phyloP scores from a whole-genome alignment of 1,140 invertebrate species.

The Fopius arisanus region DNA sequence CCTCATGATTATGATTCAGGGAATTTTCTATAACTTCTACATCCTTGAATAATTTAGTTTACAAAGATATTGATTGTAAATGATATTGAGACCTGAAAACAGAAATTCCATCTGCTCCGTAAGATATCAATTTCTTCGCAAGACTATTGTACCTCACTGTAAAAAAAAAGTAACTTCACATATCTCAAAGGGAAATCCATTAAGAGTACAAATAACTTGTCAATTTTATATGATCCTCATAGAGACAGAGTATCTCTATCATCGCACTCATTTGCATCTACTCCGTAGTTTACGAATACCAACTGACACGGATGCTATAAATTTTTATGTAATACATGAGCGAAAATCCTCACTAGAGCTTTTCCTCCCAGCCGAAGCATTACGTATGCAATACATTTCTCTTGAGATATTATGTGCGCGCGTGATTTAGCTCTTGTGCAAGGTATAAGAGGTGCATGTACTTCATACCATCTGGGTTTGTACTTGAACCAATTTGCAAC shows the following conservation, averaged over 20 bases:
- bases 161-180: too few species aligned
- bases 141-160: too few species aligned
- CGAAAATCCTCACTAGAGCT: not conserved
- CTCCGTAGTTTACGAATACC: not conserved
- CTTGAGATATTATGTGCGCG: not conserved
- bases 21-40: too few species aligned
- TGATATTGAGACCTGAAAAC: too few species aligned
- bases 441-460: not conserved
- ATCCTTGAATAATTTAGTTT: too few species aligned
- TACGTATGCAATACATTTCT: not conserved
- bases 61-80: too few species aligned
- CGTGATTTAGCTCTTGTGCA: not conserved
- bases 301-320: not conserved
- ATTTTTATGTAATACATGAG: not conserved
- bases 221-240: not conserved
- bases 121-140: too few species aligned
- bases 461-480: not conserved
- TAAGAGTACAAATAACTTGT: not conserved
- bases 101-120: too few species aligned
- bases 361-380: not conserved
- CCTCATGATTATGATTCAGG: too few species aligned
- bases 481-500: not conserved
- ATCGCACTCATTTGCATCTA: not conserved
- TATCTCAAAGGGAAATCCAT: too few species aligned
- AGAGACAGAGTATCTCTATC: not conserved